Evolutionary conservation across 2,797 vertebrate genomes (phyloP), one percentile per base, ranked within the genome.

Genomic region (Macropodus opercularis): DNA sequence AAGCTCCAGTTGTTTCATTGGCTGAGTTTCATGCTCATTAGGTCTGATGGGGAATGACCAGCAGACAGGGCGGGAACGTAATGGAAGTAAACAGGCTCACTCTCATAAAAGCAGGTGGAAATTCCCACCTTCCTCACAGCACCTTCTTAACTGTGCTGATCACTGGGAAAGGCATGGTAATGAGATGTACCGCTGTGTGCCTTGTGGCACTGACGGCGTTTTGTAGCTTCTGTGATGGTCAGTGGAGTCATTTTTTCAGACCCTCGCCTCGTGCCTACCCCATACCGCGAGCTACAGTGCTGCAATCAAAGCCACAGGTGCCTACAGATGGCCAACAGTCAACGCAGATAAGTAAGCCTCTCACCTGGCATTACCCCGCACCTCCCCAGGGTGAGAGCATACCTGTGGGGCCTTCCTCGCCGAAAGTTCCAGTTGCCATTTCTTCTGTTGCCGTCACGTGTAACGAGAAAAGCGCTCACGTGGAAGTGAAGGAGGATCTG

Each of bases 401-500:
- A 14, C 18, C 46, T 0, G 38, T 24, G 0, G 72, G 72, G 10
- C 12, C 39, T 5, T 71, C 86, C 17, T 43, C 75, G 50, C 9
- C 32, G 38, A 71, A 32, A 23, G 0, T 48, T 6, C 89, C 87
- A 1, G 55, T 80, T n/a, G 2, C 82, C 55, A 71, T 66, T 42
- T 6, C 62, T 38, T 69, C 80, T 17, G 81, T 92, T 36, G 31
- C 74, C 14, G 88, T 84, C 0, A 41, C 80, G 0, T 93, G 92
- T 75, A 61, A 58, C 40, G 91, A 91, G 61, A 56, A 0, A 0
- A 3, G 14, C 0, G 71, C 77, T 54, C 62, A 72, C 2, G 85
- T 93, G 23, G 78, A 79, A 23, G 89, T 87, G 49, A 81, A 86
- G 47, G 84, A 57, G 64, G 90, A 92, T 65, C 10, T 90, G 36